Evolutionary conservation across 2,113 vertebrate species (phyloP), one percentile per base, ranked within the genome.

Genomic region (Mionectes macconnelli): DNA sequence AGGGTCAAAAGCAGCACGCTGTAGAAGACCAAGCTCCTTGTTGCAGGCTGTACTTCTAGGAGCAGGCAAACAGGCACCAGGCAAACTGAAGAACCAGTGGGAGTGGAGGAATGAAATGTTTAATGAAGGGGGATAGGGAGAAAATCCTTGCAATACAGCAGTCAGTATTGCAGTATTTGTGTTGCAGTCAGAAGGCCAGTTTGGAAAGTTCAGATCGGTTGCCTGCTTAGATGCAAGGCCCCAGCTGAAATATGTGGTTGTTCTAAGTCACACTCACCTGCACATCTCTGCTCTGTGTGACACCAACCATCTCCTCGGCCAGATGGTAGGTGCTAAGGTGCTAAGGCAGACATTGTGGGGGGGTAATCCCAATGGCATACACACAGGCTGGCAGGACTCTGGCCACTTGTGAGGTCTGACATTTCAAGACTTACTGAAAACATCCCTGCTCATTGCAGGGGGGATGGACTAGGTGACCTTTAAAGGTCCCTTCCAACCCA

Each of bases 211-310:
- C 59, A 28, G 16, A 45, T 42, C 40, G 50, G 64, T 24, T 56
- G 25, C 24, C 31, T 37, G 31, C 44, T 1, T 60, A n/a, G 15
- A 55, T 39, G 24, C n/a, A 77, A 68, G 88, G 42, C 19, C 44
- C 25, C 0, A 0, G 21, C 44, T 88, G 84, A 88, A 89, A 53
- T 37, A 35, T 0, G 0, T 21, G 28, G 21, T 2, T 31, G 23
- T 19, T 37, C 3, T 8, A n/a, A 69, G 25, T 12, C 47, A n/a
- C n/a, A 72, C 30, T 56, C 37, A 31, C n/a, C 45, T 39, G 73
- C 27, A 63, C 23, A 15, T 9, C 50, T 40, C 30, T 60, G 40
- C 78, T 31, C 33, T 1, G 2, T 5, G 5, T 31, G 40, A 35
- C 50, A 68, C 14, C 44, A 75, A 44, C 21, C 3, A 3, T 12